These are phyloP conservation scores for Drosophila picticornis DNA, from an alignment of 2,888 invertebrate species.

Conservation along the genomic window DNA sequence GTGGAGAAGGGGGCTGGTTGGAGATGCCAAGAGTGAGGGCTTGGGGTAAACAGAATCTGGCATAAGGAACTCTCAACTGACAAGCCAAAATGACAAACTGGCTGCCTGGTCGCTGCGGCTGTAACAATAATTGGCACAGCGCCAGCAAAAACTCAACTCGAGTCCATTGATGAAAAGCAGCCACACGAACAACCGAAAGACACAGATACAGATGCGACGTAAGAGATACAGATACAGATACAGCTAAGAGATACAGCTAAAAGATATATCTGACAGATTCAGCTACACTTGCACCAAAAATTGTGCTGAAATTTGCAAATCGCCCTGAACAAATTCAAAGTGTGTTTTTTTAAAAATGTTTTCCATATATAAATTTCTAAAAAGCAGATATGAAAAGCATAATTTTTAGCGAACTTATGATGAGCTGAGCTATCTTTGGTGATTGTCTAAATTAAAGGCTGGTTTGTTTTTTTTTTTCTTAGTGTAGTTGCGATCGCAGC, in stretches of 20 bases:
- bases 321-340: background rate
- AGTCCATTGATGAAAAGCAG: constrained; percentile 76
- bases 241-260: constrained; percentile 10
- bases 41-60: constrained; percentile 17
- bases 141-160: constrained; percentile 56
- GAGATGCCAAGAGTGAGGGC: background rate
- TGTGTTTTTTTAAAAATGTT: background rate
- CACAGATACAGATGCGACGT: constrained; percentile 35
- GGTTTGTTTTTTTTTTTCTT: background rate
- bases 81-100: constrained; percentile 69
- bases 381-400: background rate
- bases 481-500: constrained; percentile 25
- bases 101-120: constrained; percentile 30
- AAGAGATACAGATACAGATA: constrained; percentile 26
- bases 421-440: background rate
- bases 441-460: background rate
- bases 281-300: constrained; percentile 1
- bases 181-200: constrained; percentile 38
- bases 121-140: constrained; percentile 72
- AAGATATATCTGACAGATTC: constrained; percentile 31
- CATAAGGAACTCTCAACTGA: constrained; percentile 49
- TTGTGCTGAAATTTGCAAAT: background rate
- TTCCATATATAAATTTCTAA: background rate
- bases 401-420: background rate
- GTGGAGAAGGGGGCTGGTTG: background rate